Evolutionary conservation across 92 coral and sea anemone species (phyloP).

Genomic region (Bergia puertoricense): DNA sequence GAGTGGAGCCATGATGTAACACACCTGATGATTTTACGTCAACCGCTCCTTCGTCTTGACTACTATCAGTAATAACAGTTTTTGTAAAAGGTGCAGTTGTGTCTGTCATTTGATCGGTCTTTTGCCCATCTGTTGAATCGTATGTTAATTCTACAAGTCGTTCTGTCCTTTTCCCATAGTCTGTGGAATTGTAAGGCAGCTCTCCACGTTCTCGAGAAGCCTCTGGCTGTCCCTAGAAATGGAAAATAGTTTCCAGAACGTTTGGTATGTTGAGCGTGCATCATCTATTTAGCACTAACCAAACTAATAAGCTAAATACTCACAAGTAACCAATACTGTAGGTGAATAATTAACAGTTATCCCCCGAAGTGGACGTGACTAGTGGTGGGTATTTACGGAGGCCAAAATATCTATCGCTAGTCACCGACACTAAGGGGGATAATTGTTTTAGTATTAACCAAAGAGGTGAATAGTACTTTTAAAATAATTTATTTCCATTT

Average conservation of each 20-base stretch:
- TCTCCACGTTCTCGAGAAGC: not conserved
- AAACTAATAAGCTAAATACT: too few relatives aligned
- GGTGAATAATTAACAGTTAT: too few relatives aligned
- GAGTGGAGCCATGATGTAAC: not conserved
- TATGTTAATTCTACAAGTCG: not conserved
- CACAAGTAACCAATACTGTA: too few relatives aligned
- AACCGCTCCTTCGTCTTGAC: not conserved
- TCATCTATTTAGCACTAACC: too few relatives aligned
- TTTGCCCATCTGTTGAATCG: not conserved
- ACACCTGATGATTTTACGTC: not conserved
- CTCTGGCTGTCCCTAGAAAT: constrained; percentile 5
- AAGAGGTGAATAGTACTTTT: too few relatives aligned
- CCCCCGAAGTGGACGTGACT: too few relatives aligned
- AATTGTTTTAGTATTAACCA: too few relatives aligned
- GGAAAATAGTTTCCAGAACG: not conserved
- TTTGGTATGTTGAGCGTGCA: not conserved
- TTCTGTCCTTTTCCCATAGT: not conserved
- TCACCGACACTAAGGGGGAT: too few relatives aligned
- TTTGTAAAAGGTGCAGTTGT: not conserved
- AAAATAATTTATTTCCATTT: too few relatives aligned
- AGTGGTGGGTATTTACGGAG: too few relatives aligned
- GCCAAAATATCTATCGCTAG: too few relatives aligned
- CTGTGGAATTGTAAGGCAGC: not conserved
- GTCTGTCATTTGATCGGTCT: not conserved
- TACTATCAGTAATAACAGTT: not conserved